A percentile compares a stretch with the other conserved stretches of the same genome.
Evolutionary conservation across 2,888 invertebrate species (phyloP).

Genomic region (Plagodis pulveraria): DNA sequence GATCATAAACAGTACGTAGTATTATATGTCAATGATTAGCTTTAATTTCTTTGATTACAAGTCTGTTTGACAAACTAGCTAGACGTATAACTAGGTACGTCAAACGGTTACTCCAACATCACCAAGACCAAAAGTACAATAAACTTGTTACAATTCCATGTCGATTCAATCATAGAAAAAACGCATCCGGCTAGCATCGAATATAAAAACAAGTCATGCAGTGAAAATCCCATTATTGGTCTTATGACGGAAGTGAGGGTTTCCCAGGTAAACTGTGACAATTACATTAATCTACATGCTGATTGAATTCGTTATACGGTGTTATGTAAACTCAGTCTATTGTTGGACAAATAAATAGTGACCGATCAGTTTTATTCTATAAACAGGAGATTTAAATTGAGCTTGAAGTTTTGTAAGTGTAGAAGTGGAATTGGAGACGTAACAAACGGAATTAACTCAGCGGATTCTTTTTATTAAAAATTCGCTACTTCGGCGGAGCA

Average conservation of each 20-base stretch:
- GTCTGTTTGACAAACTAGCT: too few relatives aligned
- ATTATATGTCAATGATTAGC: too few relatives aligned
- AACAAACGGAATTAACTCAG: too few relatives aligned
- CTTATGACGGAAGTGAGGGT: conserved; percentile 37
- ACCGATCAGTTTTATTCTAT: too few relatives aligned
- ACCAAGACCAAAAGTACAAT: neutral
- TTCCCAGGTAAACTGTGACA: conserved; percentile 34
- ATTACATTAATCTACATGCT: conserved; percentile 22
- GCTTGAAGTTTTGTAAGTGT: too few relatives aligned
- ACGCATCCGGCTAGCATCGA: conserved; percentile 16
- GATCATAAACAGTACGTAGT: too few relatives aligned
- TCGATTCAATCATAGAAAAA: conserved; percentile 9
- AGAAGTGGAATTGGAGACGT: too few relatives aligned
- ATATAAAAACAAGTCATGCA: conserved; percentile 12
- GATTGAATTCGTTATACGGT: conserved; percentile 12
- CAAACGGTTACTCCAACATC: neutral
- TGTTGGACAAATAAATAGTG: neutral
- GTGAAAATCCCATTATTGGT: conserved; percentile 35
- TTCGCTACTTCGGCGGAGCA: too few relatives aligned
- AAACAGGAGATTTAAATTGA: too few relatives aligned
- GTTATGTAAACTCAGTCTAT: conserved; percentile 8
- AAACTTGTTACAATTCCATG: neutral
- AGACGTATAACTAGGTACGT: too few relatives aligned
- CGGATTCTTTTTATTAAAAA: too few relatives aligned
- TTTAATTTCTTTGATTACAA: too few relatives aligned